Base-by-base conservation (phyloP, 1,140 invertebrate genomes). In the Alviniconcha marisindica region DNA sequence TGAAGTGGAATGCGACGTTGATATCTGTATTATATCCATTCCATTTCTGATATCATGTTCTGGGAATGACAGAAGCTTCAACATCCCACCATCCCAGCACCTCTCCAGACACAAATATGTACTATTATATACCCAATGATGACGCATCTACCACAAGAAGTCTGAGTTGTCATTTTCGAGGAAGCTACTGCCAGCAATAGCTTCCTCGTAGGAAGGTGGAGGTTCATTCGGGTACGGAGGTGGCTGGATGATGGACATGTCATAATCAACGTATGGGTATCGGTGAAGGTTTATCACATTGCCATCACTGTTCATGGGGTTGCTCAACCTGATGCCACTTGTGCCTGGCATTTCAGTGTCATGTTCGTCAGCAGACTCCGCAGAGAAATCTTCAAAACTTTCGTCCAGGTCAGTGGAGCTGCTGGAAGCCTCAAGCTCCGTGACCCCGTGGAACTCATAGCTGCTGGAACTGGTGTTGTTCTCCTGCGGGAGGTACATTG, bases 161-260 rank as follows among this genome's bases (percentile, higher is more conserved):
- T 74, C 71, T 31, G 60, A 14, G 60, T 63, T 63, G 2, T 40
- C 38, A 40, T n/a, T 18, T 0, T 40, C 69, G 28, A 28, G 38
- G 44, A 76, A 54, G n/a, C 42, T 31, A 33, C 44, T 76, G 73
- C 42, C 73, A 48, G 78, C 78, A 51, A 85, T 74, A 69, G 85
- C 87, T 77, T 88, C 87, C 56, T 88, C 87, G 28, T 88, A 88
- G 3, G 82, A 71, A 4, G 87, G 87, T 28, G 86, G 86, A 28
- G 87, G 87, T 77, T 83, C 84, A 56, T 85, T 79, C 0, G n/a
- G 66, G 44, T 88, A 88, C 1, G 85, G 85, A 14, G 87, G 87
- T 2, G 73, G 73, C 36, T 48, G 24, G 7, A 63, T 31, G 10
- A 63, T 31, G 28, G 7, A 4, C 60, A 63, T 5, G 24, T 63